A percentile compares a stretch with the other conserved stretches of the same genome.
phyloP scores from a whole-genome alignment of 2,113 vertebrate genomes.

The Tricholaema leucomelas region DNA sequence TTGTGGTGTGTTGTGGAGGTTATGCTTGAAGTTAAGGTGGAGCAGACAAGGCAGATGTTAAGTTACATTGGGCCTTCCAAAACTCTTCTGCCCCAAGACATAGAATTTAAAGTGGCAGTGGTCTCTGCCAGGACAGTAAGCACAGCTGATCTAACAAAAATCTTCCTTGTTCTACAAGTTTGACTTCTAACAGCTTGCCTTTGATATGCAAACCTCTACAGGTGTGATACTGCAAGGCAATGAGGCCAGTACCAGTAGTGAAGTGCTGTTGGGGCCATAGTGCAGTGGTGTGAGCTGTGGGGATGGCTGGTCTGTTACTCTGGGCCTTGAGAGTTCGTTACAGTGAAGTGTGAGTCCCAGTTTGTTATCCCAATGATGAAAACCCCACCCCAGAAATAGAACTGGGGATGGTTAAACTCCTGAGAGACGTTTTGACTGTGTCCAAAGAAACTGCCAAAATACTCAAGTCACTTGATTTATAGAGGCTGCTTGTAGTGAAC shows the following conservation, averaged over 20 bases:
- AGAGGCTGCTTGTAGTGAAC: constrained; percentile 17
- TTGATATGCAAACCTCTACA: not conserved
- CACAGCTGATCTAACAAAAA: not conserved
- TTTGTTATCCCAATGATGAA: not conserved
- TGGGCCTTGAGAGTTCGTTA: not conserved
- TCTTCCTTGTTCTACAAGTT: constrained; percentile 31
- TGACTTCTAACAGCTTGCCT: constrained; percentile 34
- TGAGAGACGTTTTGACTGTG: not conserved
- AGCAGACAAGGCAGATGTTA: not conserved
- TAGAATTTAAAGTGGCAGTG: not conserved
- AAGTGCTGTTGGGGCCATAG: not conserved
- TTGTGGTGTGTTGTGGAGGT: not conserved
- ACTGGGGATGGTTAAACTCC: not conserved
- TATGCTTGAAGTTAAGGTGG: not conserved
- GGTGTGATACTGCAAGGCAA: not conserved
- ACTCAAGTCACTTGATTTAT: not conserved
- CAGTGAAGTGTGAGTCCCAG: not conserved
- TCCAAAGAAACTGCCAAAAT: constrained; percentile 62
- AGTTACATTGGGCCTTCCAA: constrained; percentile 18
- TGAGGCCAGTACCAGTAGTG: not conserved
- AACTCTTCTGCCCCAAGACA: not conserved
- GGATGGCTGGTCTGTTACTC: not conserved
- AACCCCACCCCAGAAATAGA: not conserved
- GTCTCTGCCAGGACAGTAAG: not conserved
- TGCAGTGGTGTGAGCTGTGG: not conserved